Base-by-base conservation (phyloP, 2,797 vertebrate species). In the Rhabdophis nuchalis region DNA sequence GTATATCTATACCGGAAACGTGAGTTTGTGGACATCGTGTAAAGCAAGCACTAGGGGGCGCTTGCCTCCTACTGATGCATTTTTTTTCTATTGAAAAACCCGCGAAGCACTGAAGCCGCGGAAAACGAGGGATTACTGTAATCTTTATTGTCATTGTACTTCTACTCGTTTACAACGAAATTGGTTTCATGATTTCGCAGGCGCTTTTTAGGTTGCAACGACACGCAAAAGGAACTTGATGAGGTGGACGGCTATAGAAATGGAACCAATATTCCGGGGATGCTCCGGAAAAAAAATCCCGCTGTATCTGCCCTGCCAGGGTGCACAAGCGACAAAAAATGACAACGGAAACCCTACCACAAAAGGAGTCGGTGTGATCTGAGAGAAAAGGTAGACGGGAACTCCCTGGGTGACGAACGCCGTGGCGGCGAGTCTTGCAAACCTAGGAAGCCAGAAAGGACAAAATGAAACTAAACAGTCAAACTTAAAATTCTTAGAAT, bases 341-440 rank as follows among this genome's bases (percentile, higher is more conserved):
- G n/a, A 53, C 56, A 77, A 93, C 88, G 89, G 0, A n/a, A 46
- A 58, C 96, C 97, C 89, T 98, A 99, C 99, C 98, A 99, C 99
- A 95, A 99, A 99, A 14, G 99, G 99, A 41, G 99, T 99, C 4
- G 99, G 99, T 20, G 98, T 98, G 96, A 99, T 98, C 91, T 97
- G 97, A 93, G 98, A 98, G 96, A 99, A 99, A 46, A 99, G 98
- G 96, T 99, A 97, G 82, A 99, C 99, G 1, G 98, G 98, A 87
- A 99, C 96, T 2, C 98, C 98, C 88, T 97, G 98, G 96, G 98
- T 98, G 96, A 98, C 96, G 90, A 99, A 98, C 0, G 98, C 97
- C 8, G 98, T 98, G 1, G 99, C 98, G 92, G 99, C 98, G 86
- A 99, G 98, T 89, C 96, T 97, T 94, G 99, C 98, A 86, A 99